phyloP scores from a whole-genome alignment of 2,113 vertebrate genomes.

The Paradoxurus hermaphroditus region DNA sequence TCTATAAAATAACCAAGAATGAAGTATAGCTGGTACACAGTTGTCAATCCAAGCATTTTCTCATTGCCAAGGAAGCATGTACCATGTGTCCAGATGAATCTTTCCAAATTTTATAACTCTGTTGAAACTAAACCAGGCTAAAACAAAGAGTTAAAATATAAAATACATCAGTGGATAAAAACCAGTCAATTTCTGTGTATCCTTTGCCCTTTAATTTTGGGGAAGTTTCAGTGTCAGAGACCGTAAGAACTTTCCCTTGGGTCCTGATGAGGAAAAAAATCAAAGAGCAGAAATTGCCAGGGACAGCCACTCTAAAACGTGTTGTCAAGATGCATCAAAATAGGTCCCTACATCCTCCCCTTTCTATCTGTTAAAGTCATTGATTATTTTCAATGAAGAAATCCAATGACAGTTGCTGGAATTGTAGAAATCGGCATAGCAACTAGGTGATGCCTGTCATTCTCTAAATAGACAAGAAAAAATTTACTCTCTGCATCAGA shows the following conservation, averaged over 20 bases:
- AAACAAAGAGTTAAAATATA: slow-evolving; percentile 76
- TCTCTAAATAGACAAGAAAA: slow-evolving; percentile 76
- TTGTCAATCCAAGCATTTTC: slow-evolving; percentile 59
- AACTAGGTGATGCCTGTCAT: slow-evolving; percentile 73
- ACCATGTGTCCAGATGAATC: slow-evolving; percentile 42
- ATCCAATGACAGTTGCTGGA: slow-evolving; percentile 76
- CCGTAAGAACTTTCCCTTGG: slow-evolving; percentile 57
- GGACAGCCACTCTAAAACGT: slow-evolving; percentile 72
- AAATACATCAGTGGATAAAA: slow-evolving; percentile 66
- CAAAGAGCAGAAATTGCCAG: slow-evolving; percentile 71
- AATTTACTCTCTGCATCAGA: slow-evolving; percentile 9
- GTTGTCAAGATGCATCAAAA: slow-evolving; percentile 79
- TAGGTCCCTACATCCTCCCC: slow-evolving; percentile 62
- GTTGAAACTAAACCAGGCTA: slow-evolving; percentile 64
- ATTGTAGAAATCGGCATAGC: slow-evolving; percentile 58
- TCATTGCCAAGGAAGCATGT: slow-evolving; percentile 59
- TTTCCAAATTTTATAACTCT: slow-evolving; percentile 52
- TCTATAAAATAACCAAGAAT: slow-evolving; percentile 60
- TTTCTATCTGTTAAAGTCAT: slow-evolving; percentile 80
- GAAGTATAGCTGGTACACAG: slow-evolving; percentile 45
- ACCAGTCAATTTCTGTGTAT: neutral
- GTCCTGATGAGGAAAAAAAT: slow-evolving; percentile 64
- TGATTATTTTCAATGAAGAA: slow-evolving; percentile 83
- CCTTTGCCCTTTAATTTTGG: slow-evolving; percentile 48
- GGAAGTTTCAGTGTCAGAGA: slow-evolving; percentile 44